Evolutionary conservation across 2,888 invertebrate species (phyloP), one percentile per base, ranked within the genome.

Genomic region (Eledona agricola): DNA sequence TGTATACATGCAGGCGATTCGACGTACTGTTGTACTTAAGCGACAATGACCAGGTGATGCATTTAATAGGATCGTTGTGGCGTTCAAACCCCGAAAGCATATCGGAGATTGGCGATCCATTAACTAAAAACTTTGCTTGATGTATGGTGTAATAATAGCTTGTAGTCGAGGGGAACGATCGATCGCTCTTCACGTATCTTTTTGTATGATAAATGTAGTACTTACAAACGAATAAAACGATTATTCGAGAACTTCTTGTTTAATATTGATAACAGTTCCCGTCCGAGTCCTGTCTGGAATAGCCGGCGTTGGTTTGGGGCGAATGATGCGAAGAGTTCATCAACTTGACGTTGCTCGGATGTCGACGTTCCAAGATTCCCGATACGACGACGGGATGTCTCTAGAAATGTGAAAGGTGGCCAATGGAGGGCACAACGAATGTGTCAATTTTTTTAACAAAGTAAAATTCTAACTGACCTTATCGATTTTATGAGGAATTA

Each of bases 241-340:
- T 26, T n/a, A 10, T 10, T 32, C 16, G 13, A 32, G 1, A 9
- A 34, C 11, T 17, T 34, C 9, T 34, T 16, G 7, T 31, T 25
- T 45, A 45, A 37, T 51, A 51, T n/a, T 51, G 51, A 13, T 45
- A 51, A 11, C 34, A 25, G n/a, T 43, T 43, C 1, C 88, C 88
- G 60, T 87, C 90, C 26, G 87, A 86, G 3, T 86, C 83, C 74
- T 91, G 89, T 62, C 91, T 81, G 51, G 88, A 88, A 77, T 84
- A 91, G 1, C 91, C 91, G 54, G 89, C 88, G 73, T 90, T 90
- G 12, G 90, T 89, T 74, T 88, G 84, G 59, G 89, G 88, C 6
- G 85, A 85, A 72, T 90, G 90, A 20, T 88, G 87, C 2, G 89
- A 88, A n/a, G 87, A 87, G 72, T 89, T 89, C 78, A 89, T 89